Base-by-base conservation (phyloP, 1,140 invertebrate species). In the Pectinophora gossypiella region DNA sequence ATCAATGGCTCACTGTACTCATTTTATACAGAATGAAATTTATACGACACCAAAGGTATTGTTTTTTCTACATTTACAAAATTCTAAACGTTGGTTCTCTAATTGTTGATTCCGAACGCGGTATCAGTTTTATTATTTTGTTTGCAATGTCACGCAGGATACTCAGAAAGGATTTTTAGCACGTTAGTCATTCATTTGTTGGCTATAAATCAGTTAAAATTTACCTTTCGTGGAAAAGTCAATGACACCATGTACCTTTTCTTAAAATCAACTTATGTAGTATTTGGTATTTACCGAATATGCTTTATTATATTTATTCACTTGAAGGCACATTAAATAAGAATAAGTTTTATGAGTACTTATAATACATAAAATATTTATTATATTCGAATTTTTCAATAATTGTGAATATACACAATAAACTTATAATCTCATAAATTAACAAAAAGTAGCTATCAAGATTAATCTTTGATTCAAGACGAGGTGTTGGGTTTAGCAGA, bases 161-260 rank as follows among this genome's bases (percentile, higher is more conserved):
- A 80, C 82, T 73, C 60, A 68, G 82, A 85, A 85, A 64, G 69
- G 72, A 80, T 82, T 76, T 76, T 83, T 80, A 60, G 58, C 51
- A 68, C 52, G 61, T 83, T 83, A 82, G 64, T 85, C 81, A 85
- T 72, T 76, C 68, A 61, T 71, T 68, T 76, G 64, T 68, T 63
- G 36, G 42, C 40, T 45, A 53, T 61, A 57, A 73, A 76, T 74
- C 61, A 67, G 50, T 63, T 68, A 63, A 69, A 68, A 64, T 60
- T 51, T 68, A 72, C 56, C 49, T 60, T 62, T 58, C 54, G 48
- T 15, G 36, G 7, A 40, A 57, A 59, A 59, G 61, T 68, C 59
- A 67, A 66, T 45, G 48, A 67, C 36, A 16, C 16, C 16, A 15
- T 40, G 27, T 7, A 32, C 27, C n/a, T n/a, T n/a, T n/a, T n/a